Base-by-base conservation (phyloP, 2,888 invertebrate species). In the Phrixothrix hirtus region DNA sequence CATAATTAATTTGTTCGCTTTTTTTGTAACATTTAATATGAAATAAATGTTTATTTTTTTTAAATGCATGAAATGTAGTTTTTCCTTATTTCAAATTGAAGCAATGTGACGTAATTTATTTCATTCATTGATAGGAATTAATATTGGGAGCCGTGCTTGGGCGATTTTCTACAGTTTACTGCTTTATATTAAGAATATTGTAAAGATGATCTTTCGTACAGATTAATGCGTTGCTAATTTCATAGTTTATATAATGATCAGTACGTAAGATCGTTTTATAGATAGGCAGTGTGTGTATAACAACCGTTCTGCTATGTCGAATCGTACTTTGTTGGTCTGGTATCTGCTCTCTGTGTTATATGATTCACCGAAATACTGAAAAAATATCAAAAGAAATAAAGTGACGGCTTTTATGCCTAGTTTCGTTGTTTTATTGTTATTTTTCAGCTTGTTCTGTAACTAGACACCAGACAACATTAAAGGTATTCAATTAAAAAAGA, bases 321-420 rank as follows among this genome's bases (percentile, higher is more conserved):
- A 42, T 51, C 49, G 41, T 55, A 54, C 55, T 54, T 49, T 56
- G 50, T 56, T 53, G 57, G 57, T 61, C 56, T 56, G 61, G 57
- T 63, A 62, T 57, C 59, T 60, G 63, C 63, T 63, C 63, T 63
- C 63, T 63, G 61, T 63, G 63, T 63, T 62, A 63, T 61, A 51
- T 59, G 58, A 63, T 57, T 58, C 60, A 59, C 52, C 58, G 54
- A 61, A 63, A 60, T 63, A 62, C 59, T 61, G 59, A 59, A 58
- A 61, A 59, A 55, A 61, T 63, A 60, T 58, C 58, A 57, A 58
- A 47, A 60, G 54, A 52, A 57, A 50, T 60, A 60, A 60, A 58
- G 57, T 46, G 36, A 49, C 38, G 54, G 54, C 52, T 44, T 54
- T 48, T 10, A 41, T 44, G 56, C 56, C 56, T 47, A 43, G 16